Evolutionary conservation across 2,113 vertebrate genomes (phyloP), one percentile per base, ranked within the genome.

Genomic region (Eolophus roseicapilla): DNA sequence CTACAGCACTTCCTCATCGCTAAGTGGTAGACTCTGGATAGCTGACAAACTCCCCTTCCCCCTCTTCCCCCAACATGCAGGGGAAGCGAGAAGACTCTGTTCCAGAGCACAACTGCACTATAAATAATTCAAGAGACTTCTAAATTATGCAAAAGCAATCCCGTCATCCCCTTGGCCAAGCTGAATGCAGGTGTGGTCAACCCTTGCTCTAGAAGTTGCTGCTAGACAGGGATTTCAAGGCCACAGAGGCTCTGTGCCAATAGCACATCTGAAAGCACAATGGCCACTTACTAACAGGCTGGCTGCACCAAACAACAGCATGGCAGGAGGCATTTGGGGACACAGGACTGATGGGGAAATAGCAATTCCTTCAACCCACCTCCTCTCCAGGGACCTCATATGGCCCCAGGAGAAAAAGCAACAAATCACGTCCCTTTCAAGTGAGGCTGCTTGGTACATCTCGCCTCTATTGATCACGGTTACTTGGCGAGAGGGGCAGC

Each of bases 111-210:
- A 92, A 96, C 70, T 69, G 87, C 93, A 83, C 79, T 73, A 89
- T 96, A 93, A 96, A 97, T 97, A 94, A 96, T 97, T 95, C 39
- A 97, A 49, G 69, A 85, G 8, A 70, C 60, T 55, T 18, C 20
- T 97, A 92, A 96, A 96, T 97, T 93, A 97, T 97, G 94, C 93
- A 97, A 62, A 96, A 96, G 94, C 68, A 90, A 97, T 94, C 96
- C 94, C 94, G 5, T 95, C 74, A 0, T 94, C 64, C 93, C 88
- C 79, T 53, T 11, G 23, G 78, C 88, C 84, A 57, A 84, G 70
- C 84, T 86, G 84, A 92, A 94, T 28, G 78, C 96, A 96, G 93
- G 91, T 96, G 75, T 88, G 87, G 95, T 81, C 96, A 96, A 75
- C 55, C 53, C 81, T 73, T 75, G 83, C 93, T 96, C 83, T 67